Percentiles rank a stretch among this genome's conserved stretches.
These are phyloP conservation scores for Paralichthys olivaceus DNA, from an alignment of 2,113 vertebrate species.

Conservation along the genomic window DNA sequence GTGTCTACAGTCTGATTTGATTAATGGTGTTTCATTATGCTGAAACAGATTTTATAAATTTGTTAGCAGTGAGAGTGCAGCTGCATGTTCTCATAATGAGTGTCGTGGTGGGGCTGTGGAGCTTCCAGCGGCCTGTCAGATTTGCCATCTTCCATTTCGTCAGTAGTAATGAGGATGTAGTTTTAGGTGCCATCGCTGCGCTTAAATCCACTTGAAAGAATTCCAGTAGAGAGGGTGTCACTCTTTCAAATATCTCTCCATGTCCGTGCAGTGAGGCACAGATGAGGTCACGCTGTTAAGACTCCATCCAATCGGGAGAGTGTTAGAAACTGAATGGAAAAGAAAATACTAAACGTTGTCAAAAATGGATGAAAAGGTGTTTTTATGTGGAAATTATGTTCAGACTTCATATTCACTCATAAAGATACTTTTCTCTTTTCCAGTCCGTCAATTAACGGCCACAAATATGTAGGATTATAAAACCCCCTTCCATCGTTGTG, in stretches of 20 bases:
- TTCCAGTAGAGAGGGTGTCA: no score
- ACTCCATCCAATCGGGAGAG: background rate
- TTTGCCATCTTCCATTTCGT: background rate
- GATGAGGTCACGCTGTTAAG: background rate
- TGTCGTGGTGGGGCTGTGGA: no score
- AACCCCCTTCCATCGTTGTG: background rate
- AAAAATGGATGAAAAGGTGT: no score
- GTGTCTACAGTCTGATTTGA: conserved; percentile 1
- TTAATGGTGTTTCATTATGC: background rate
- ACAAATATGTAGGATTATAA: background rate
- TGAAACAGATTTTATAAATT: conserved; percentile 8
- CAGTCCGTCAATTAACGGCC: no score
- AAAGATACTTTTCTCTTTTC: no score
- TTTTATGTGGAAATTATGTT: no score
- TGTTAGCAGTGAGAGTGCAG: background rate
- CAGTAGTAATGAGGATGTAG: background rate
- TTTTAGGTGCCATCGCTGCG: conserved; percentile 7
- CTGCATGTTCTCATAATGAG: background rate
- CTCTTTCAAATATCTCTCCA: no score
- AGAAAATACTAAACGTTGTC: background rate
- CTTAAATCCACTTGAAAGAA: background rate
- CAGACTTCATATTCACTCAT: no score
- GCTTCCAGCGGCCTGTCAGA: background rate
- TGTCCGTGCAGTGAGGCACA: background rate
- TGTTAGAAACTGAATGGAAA: background rate